phyloP scores from a whole-genome alignment of 2,113 vertebrate species.

The Urocynchramus pylzowi region DNA sequence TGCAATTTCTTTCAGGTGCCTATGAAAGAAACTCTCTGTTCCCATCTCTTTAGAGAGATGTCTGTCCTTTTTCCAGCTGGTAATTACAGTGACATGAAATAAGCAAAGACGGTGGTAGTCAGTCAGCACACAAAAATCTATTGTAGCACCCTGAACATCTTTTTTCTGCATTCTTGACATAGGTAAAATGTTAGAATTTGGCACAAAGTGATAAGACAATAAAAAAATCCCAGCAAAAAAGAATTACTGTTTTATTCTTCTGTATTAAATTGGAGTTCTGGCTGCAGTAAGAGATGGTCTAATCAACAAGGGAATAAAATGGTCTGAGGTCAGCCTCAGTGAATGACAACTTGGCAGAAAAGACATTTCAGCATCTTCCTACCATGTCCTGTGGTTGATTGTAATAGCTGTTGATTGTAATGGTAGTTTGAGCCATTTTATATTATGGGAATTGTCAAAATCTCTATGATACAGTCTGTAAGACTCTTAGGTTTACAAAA shows the following conservation, averaged over 20 bases:
- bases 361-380: constrained; percentile 63
- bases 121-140: not conserved
- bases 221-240: not conserved
- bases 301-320: constrained; percentile 55
- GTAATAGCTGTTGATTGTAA: constrained; percentile 74
- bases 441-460: constrained; percentile 67
- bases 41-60: not conserved
- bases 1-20: not conserved
- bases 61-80: not conserved
- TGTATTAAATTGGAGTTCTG: constrained; percentile 30
- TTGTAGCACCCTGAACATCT: not conserved
- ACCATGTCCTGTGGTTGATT: constrained; percentile 66
- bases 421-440: constrained; percentile 61
- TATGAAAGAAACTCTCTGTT: not conserved
- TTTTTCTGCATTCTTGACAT: not conserved
- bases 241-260: not conserved
- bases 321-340: constrained; percentile 32
- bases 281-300: constrained; percentile 32
- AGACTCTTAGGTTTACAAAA: constrained; percentile 47
- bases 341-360: constrained; percentile 55
- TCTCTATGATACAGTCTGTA: constrained; percentile 44
- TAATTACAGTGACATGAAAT: not conserved
- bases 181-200: not conserved
- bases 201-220: not conserved
- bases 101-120: not conserved